A percentile compares a stretch with the other conserved stretches of the same genome.
Conservation (phyloP, 2,113 vertebrate species). For the Leucopsar rothschildi region DNA sequence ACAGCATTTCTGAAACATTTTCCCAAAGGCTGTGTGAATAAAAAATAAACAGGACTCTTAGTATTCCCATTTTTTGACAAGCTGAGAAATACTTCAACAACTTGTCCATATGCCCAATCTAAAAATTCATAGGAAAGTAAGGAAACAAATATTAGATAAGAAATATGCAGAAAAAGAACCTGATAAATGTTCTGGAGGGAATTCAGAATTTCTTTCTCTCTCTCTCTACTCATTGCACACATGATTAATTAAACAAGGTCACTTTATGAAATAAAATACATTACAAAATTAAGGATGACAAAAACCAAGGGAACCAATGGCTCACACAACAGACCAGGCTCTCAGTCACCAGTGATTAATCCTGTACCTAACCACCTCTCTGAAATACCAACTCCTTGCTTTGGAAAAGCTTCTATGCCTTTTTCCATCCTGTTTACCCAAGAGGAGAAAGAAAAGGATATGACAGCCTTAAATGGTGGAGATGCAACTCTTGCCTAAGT, state of each 20-base stretch:
- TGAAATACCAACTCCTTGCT: background rate
- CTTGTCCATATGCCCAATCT: background rate
- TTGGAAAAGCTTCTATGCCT: background rate
- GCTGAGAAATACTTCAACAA: background rate
- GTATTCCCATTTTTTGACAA: background rate
- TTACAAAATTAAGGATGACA: background rate
- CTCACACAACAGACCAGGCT: background rate
- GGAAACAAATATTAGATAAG: background rate
- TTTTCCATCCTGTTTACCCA: background rate
- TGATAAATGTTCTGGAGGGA: background rate
- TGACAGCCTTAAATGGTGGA: background rate
- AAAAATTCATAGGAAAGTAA: background rate
- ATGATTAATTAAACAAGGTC: background rate
- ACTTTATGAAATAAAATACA: background rate
- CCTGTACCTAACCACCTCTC: background rate
- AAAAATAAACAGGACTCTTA: background rate
- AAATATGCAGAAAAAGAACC: background rate
- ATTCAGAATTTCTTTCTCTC: background rate
- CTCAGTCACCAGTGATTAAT: background rate
- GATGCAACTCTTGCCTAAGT: no score
- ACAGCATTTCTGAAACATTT: background rate
- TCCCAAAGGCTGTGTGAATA: background rate
- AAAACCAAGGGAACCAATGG: background rate
- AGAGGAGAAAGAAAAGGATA: background rate
- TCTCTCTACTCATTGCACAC: background rate